A percentile compares a stretch with the other conserved stretches of the same genome.
These are phyloP conservation scores for Mixornis gularis DNA, from an alignment of 2,113 vertebrate species.

Conservation along the genomic window DNA sequence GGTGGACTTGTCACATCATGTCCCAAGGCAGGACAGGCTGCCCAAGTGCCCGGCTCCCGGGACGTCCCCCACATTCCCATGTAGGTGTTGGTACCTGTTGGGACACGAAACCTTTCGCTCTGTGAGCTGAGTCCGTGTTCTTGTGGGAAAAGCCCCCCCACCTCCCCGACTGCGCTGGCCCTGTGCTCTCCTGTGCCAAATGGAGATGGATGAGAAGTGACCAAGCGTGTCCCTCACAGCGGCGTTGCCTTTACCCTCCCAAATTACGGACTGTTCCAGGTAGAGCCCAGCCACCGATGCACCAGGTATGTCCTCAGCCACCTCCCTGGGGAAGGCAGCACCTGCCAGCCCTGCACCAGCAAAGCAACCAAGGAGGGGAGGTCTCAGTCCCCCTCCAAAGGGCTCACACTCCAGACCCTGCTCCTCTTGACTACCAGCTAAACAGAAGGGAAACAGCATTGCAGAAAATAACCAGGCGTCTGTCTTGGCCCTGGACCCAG, in stretches of 20 bases:
- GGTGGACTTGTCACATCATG: background rate
- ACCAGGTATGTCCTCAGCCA: conserved; percentile 30
- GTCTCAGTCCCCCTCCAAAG: conserved; percentile 15
- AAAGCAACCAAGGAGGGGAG: conserved; percentile 29
- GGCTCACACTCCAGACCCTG: conserved; percentile 57
- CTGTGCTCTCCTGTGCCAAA: conserved; percentile 51
- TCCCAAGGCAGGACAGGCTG: background rate
- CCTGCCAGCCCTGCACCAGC: conserved; percentile 37
- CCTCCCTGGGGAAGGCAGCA: background rate
- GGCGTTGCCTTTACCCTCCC: background rate
- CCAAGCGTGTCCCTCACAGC: background rate
- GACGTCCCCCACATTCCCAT: background rate
- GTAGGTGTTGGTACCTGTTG: background rate
- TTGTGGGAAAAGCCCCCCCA: background rate
- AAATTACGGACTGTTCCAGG: conserved; percentile 12
- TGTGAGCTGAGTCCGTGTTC: conserved; percentile 6
- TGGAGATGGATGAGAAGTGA: conserved; percentile 14
- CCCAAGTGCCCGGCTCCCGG: background rate
- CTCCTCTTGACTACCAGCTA: conserved; percentile 49
- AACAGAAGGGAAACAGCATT: conserved; percentile 39
- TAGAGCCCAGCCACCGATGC: background rate
- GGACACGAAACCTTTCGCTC: conserved; percentile 37
- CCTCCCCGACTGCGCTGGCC: background rate
- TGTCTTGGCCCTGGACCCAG: conserved; percentile 35
- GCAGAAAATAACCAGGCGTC: conserved; percentile 23